Conservation (phyloP, 2,888 invertebrate species). For the Camptogramma bilineatum region DNA sequence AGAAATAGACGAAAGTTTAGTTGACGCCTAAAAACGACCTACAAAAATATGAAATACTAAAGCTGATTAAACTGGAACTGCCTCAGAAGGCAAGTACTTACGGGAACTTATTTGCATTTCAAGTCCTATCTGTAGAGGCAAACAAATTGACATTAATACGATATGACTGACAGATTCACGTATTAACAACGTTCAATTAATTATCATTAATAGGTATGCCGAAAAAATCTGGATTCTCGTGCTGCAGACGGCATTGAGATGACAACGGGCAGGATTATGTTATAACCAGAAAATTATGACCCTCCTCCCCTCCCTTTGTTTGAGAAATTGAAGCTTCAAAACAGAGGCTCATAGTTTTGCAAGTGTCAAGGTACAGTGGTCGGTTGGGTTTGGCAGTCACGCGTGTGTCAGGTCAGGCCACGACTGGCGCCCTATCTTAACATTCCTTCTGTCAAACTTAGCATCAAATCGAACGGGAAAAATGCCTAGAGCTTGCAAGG, state of each 20-base stretch:
- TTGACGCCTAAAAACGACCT: too few relatives aligned
- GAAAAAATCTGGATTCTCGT: conserved; percentile 78
- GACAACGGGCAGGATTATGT: conserved; percentile 78
- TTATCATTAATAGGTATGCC: conserved; percentile 73
- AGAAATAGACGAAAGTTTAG: too few relatives aligned
- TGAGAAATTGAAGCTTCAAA: conserved; percentile 34
- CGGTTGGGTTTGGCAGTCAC: conserved; percentile 66
- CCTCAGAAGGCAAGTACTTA: conserved; percentile 15
- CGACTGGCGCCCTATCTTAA: conserved; percentile 69
- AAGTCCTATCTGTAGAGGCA: conserved; percentile 54
- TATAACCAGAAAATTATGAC: conserved; percentile 58
- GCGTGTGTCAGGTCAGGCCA: conserved; percentile 70
- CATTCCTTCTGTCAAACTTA: conserved; percentile 81
- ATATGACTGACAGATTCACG: conserved; percentile 73
- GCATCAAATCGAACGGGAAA: conserved; percentile 68
- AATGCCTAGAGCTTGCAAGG: conserved; percentile 69
- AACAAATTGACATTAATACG: conserved; percentile 74
- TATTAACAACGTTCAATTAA: conserved; percentile 77
- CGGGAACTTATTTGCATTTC: conserved; percentile 32
- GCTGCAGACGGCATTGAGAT: conserved; percentile 81
- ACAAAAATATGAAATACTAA: neutral
- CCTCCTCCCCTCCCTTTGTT: conserved; percentile 48
- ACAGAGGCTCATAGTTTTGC: conserved; percentile 47
- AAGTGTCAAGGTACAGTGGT: conserved; percentile 59
- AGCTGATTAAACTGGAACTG: neutral